A percentile compares a stretch with the other conserved stretches of the same genome.
phyloP scores from a whole-genome alignment of 2,888 invertebrate genomes.

The Chloroclysta siterata region DNA sequence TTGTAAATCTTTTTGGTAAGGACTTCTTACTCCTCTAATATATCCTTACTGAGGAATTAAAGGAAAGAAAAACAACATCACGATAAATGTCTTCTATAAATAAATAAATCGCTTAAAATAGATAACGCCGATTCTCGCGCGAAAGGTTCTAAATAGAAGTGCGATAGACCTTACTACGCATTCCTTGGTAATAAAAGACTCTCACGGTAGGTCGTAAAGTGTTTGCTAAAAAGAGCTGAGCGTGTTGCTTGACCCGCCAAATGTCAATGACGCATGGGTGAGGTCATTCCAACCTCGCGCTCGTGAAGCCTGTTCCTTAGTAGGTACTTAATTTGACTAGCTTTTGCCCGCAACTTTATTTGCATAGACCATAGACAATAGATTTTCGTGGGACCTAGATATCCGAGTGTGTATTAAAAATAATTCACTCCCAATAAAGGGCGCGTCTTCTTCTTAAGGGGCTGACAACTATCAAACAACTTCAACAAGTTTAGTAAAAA shows the following conservation, averaged over 20 bases:
- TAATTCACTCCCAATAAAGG: too few relatives aligned
- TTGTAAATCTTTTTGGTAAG: too few relatives aligned
- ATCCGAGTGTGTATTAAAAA: too few relatives aligned
- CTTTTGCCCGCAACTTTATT: neutral
- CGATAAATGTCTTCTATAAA: neutral
- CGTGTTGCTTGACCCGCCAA: conserved; percentile 34
- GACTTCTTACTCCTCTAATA: too few relatives aligned
- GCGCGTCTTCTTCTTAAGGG: too few relatives aligned
- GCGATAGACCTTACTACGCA: conserved; percentile 4
- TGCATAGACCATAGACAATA: neutral
- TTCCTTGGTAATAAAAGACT: conserved; percentile 4
- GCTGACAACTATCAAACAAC: too few relatives aligned
- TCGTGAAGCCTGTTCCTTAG: conserved; percentile 11
- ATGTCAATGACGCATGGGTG: conserved; percentile 38
- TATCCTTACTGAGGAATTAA: neutral
- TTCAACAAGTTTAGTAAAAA: too few relatives aligned
- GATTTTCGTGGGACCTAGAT: too few relatives aligned
- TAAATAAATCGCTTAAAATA: too few relatives aligned
- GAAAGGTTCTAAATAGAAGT: conserved; percentile 7
- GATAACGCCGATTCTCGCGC: neutral
- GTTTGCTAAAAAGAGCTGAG: conserved; percentile 17
- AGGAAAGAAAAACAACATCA: conserved; percentile 12
- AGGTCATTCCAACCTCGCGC: conserved; percentile 29
- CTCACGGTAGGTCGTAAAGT: conserved; percentile 22
- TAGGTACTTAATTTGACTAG: neutral